These are phyloP conservation scores for Coremacera marginata DNA, from an alignment of 2,888 invertebrate genomes.

Conservation along the genomic window DNA sequence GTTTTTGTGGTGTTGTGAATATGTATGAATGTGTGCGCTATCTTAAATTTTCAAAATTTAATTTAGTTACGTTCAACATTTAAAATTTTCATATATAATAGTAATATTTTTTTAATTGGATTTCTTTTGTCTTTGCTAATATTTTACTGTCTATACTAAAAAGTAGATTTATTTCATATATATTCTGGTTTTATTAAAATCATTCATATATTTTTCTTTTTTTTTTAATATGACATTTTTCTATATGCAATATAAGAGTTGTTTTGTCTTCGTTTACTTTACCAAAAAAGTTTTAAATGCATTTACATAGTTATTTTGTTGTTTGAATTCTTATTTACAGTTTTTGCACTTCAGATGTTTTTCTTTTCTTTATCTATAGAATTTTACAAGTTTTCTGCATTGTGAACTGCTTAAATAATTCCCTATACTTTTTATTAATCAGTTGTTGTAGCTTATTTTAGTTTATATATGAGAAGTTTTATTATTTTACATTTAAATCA, in stretches of 20 bases:
- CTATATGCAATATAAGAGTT: neutral
- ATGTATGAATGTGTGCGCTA: constrained; percentile 15
- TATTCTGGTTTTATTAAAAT: constrained; percentile 43
- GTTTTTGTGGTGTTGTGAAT: neutral
- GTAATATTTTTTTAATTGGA: neutral
- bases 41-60: constrained; percentile 8
- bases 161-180: constrained; percentile 47
- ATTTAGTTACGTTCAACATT: constrained; percentile 11
- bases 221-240: neutral
- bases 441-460: neutral
- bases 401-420: neutral
- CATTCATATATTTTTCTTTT: neutral
- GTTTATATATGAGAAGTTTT: neutral
- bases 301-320: constrained; percentile 31
- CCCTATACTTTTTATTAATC: neutral
- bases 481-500: neutral
- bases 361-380: neutral
- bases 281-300: constrained; percentile 45
- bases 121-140: neutral
- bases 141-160: neutral
- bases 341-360: constrained; percentile 37
- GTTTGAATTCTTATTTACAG: constrained; percentile 24
- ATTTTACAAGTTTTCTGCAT: neutral
- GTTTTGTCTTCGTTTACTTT: constrained; percentile 33
- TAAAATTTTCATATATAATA: constrained; percentile 23